Percentiles rank a stretch among this genome's conserved stretches.
Conservation (phyloP, 2,888 invertebrate species). For the Keiferia lycopersicella region DNA sequence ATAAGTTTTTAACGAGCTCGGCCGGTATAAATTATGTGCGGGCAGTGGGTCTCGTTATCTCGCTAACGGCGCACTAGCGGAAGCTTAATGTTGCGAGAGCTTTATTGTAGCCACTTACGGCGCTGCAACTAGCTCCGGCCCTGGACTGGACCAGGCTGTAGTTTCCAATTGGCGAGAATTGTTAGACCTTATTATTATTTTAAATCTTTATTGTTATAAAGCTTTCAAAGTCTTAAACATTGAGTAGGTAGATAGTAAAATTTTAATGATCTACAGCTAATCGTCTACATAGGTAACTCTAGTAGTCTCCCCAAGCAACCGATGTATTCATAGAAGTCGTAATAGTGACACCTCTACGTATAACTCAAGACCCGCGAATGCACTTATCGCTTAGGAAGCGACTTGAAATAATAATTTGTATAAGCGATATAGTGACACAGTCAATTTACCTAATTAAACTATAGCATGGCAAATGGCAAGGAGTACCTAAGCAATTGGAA, state of each 20-base stretch:
- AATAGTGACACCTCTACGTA: too few relatives aligned
- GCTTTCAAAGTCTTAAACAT: neutral
- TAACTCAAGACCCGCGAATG: too few relatives aligned
- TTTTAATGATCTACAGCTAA: too few relatives aligned
- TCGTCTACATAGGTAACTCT: too few relatives aligned
- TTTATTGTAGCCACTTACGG: conserved; percentile 58
- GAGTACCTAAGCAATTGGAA: too few relatives aligned
- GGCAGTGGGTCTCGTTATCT: conserved; percentile 77
- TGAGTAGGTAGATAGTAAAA: neutral
- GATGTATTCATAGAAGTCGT: too few relatives aligned
- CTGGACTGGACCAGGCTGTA: conserved; percentile 9
- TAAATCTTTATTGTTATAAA: neutral
- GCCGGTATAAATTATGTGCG: conserved; percentile 80
- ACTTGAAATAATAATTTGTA: too few relatives aligned
- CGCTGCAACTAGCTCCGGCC: neutral
- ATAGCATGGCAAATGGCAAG: too few relatives aligned
- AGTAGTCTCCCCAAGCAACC: too few relatives aligned
- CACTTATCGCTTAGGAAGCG: too few relatives aligned
- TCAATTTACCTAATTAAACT: too few relatives aligned
- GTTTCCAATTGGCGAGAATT: neutral
- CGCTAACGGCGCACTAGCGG: conserved; percentile 77
- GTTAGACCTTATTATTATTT: conserved; percentile 9
- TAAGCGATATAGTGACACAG: too few relatives aligned
- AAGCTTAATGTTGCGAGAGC: conserved; percentile 79
- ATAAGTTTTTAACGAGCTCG: conserved; percentile 82